These are phyloP conservation scores for Campylomormyrus tamandua DNA, from an alignment of 2,113 vertebrate species.

Conservation along the genomic window DNA sequence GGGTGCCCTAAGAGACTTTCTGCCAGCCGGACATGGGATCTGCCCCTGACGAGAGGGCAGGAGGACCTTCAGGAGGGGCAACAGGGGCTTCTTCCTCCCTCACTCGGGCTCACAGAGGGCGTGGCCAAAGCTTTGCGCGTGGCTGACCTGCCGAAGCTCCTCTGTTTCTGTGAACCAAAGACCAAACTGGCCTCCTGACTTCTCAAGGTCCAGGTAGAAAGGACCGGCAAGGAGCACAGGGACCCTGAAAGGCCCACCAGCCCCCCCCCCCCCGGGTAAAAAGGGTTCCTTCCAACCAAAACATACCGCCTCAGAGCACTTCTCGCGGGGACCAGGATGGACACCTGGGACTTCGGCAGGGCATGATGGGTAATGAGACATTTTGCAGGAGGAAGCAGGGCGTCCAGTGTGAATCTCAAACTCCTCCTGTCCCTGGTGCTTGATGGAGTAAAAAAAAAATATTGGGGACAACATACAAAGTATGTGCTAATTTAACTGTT, in stretches of 20 bases:
- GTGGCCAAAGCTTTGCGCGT: conserved; percentile 2
- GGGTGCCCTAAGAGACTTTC: neutral
- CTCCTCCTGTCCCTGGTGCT: neutral
- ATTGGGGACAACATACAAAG: neutral
- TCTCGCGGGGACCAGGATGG: neutral
- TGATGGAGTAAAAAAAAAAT: neutral
- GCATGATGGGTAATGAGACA: neutral
- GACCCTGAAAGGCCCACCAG: too few species aligned
- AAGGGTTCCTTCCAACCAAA: neutral
- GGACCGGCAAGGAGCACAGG: neutral
- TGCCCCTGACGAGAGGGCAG: neutral
- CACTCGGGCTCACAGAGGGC: neutral
- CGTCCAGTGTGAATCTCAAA: neutral
- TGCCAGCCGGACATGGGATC: neutral
- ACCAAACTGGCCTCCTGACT: neutral
- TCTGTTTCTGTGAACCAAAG: neutral
- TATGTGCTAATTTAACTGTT: neutral
- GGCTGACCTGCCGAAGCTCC: conserved; percentile 14
- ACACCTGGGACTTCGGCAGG: neutral
- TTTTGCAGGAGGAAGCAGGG: neutral
- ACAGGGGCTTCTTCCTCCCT: neutral
- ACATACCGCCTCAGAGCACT: neutral
- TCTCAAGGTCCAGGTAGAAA: neutral
- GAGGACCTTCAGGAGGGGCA: neutral
- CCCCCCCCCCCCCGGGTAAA: neutral